Conservation (phyloP, 2,113 vertebrate genomes). For the Acrocephalus kingi region DNA sequence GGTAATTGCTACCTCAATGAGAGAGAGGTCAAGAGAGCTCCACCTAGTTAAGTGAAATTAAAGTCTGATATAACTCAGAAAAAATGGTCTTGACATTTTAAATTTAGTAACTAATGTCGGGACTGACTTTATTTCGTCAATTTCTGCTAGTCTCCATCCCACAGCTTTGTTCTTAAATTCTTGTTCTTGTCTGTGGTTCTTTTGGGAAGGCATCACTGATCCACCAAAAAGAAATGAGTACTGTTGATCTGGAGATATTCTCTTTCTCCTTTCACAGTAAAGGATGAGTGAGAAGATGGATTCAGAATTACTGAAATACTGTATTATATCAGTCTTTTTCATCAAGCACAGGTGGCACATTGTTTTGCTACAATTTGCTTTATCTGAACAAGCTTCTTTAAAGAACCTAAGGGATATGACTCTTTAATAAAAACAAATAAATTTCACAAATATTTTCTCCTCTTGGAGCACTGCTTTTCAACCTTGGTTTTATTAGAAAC, state of each 20-base stretch:
- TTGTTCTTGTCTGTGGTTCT: not conserved
- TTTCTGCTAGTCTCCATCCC: not conserved
- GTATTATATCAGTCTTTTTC: not conserved
- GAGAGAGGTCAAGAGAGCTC: not conserved
- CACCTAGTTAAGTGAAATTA: not conserved
- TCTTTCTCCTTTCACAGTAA: not conserved
- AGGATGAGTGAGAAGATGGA: not conserved
- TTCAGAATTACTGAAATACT: not conserved
- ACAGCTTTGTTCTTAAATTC: not conserved
- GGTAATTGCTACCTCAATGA: too few species aligned
- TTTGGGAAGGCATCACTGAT: not conserved
- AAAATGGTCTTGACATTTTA: not conserved
- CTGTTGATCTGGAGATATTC: not conserved
- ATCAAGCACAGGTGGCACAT: not conserved
- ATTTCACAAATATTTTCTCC: slow-evolving; percentile 9
- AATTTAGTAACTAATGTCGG: not conserved
- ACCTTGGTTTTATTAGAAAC: slow-evolving; percentile 35
- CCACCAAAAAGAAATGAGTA: not conserved
- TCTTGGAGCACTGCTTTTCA: slow-evolving; percentile 26
- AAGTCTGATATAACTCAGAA: not conserved
- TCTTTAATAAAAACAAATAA: slow-evolving; percentile 19
- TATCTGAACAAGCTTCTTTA: not conserved
- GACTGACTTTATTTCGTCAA: not conserved
- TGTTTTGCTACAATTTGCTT: not conserved
- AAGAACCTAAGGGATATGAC: not conserved